These are phyloP conservation scores for Theristicus caerulescens DNA, from an alignment of 2,113 vertebrate genomes.

Conservation along the genomic window DNA sequence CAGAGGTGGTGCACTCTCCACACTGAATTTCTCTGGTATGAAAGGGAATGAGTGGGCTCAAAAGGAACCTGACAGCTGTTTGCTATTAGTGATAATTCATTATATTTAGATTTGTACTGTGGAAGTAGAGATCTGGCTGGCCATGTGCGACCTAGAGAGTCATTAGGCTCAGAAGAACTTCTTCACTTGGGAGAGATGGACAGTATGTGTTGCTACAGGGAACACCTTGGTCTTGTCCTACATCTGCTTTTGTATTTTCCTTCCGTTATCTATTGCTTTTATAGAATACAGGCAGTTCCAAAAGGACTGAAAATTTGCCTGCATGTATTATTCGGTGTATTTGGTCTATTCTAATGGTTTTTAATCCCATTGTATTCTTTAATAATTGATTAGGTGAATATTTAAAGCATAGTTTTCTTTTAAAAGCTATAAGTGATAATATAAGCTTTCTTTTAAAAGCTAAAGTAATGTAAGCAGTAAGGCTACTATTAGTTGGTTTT, in stretches of 20 bases:
- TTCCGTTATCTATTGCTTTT: not conserved
- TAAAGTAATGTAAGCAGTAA: not conserved
- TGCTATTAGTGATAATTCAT: not conserved
- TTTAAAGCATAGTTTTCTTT: not conserved
- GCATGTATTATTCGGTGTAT: not conserved
- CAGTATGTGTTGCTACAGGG: not conserved
- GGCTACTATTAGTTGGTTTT: not conserved
- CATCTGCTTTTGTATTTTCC: not conserved
- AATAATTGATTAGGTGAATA: not conserved
- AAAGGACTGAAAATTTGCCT: not conserved
- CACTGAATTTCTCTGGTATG: slow-evolving; percentile 98
- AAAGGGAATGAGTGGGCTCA: not conserved
- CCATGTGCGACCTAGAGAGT: not conserved
- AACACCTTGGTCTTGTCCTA: not conserved
- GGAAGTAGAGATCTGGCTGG: not conserved
- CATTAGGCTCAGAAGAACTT: not conserved
- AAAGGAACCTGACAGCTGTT: not conserved
- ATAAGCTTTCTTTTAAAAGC: not conserved
- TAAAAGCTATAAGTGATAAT: not conserved
- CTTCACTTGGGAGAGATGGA: not conserved
- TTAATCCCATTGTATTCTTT: not conserved
- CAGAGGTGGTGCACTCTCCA: slow-evolving; percentile 98
- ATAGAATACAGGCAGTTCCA: not conserved
- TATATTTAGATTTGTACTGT: not conserved
- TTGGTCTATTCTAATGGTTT: not conserved